Evolutionary conservation across 2,888 invertebrate species (phyloP).

Genomic region (Glyphotaelius pellucidus): DNA sequence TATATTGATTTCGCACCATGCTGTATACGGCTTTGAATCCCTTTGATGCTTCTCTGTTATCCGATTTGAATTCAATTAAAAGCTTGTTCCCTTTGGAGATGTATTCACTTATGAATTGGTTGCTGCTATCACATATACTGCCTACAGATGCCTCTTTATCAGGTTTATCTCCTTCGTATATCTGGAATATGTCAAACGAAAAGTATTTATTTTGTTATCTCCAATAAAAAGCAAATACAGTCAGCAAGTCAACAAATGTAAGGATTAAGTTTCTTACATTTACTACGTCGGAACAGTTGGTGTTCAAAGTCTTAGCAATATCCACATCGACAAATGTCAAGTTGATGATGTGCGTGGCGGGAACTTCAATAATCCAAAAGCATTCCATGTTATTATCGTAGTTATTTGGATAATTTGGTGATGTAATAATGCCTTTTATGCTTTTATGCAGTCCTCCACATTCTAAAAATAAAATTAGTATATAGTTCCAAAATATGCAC

Average conservation of each 20-base stretch:
- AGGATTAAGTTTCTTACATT: conserved; percentile 70
- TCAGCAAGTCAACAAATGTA: not conserved
- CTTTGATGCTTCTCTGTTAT: conserved; percentile 78
- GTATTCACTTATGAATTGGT: conserved; percentile 72
- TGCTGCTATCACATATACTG: conserved; percentile 77
- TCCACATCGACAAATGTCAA: conserved; percentile 84
- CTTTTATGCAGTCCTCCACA: conserved; percentile 87
- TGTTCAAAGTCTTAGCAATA: conserved; percentile 71
- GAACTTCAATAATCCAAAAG: conserved; percentile 85
- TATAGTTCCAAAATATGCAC: too few relatives aligned
- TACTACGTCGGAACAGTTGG: conserved; percentile 78
- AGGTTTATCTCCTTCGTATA: conserved; percentile 68
- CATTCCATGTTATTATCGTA: conserved; percentile 87
- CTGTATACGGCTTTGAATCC: conserved; percentile 87
- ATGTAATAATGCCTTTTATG: conserved; percentile 82
- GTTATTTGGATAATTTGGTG: conserved; percentile 89
- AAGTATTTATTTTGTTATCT: not conserved
- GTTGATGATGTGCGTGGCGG: conserved; percentile 82
- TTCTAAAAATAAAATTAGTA: conserved; percentile 70
- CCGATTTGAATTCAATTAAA: conserved; percentile 81
- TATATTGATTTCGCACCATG: conserved; percentile 71
- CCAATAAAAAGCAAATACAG: not conserved
- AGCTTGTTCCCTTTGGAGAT: conserved; percentile 81
- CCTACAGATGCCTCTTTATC: conserved; percentile 73
- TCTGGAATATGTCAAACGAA: conserved; percentile 60